phyloP scores from a whole-genome alignment of 2,888 invertebrate genomes.

The Drosophila kanekoi region DNA sequence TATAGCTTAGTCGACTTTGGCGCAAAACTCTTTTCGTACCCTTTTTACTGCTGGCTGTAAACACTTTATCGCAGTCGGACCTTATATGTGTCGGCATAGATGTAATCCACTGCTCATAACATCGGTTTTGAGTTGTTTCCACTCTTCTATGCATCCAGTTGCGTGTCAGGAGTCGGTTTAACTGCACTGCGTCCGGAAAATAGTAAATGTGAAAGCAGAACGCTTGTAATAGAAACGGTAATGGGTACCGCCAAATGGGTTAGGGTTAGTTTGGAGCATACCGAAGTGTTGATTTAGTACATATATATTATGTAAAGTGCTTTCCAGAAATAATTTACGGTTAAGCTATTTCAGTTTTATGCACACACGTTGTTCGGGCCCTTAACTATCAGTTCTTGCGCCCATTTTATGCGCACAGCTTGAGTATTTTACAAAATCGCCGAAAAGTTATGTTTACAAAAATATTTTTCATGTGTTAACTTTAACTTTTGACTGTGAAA shows the following conservation, averaged over 20 bases:
- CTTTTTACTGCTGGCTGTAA: conserved; percentile 30
- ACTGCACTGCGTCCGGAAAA: conserved; percentile 35
- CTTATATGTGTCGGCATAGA: background rate
- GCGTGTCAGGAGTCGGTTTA: conserved; percentile 46
- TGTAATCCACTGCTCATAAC: conserved; percentile 14
- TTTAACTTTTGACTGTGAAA: background rate
- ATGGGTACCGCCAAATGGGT: background rate
- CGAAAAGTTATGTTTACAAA: conserved; percentile 1
- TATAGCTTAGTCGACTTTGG: too few relatives aligned
- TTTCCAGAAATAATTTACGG: conserved; percentile 31
- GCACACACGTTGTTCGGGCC: conserved; percentile 1
- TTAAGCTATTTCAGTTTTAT: background rate
- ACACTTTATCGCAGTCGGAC: conserved; percentile 5
- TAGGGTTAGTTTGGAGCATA: conserved; percentile 9
- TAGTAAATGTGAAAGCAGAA: conserved; percentile 32
- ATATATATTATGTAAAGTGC: conserved; percentile 6
- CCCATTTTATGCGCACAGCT: background rate
- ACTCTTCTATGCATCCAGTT: conserved; percentile 23
- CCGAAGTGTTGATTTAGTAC: conserved; percentile 33
- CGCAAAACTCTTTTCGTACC: background rate
- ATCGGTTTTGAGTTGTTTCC: conserved; percentile 36
- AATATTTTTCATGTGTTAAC: background rate
- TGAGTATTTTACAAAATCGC: background rate
- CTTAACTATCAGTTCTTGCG: conserved; percentile 8
- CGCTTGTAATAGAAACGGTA: conserved; percentile 34